Base-by-base conservation (phyloP, 2,888 invertebrate species). In the Ypsolopha sequella region DNA sequence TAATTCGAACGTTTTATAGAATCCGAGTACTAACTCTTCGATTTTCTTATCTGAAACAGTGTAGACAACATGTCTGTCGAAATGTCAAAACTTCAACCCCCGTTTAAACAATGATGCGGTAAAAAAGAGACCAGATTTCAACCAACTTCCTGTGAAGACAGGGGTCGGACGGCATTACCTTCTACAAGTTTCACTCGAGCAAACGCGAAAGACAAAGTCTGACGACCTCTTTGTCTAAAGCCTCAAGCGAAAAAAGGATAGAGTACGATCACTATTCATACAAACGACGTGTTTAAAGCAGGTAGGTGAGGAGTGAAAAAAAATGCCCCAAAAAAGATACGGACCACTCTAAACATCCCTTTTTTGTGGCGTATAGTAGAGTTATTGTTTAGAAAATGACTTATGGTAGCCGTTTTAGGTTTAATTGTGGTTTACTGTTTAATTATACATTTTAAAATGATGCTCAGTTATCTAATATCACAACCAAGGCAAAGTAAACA, bases 51-150 rank as follows among this genome's bases (percentile, higher is more conserved):
- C 76, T 75, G 60, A 56, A 45, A 41, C 53, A 60, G 55, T 52
- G 54, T 63, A 70, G 74, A 73, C 72, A 65, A 68, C 66, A 62
- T 64, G 76, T 73, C 75, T 74, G 73, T 70, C 64, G 60, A 51
- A 41, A 68, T 68, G 73, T 73, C 73, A 75, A 72, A 76, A 73
- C 65, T 64, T 63, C 69, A 73, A 24, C 73, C 78, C 76, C 74
- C 69, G 75, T 74, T 74, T 72, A 48, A 77, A 81, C 76, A 77
- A 72, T 70, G 63, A 59, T 68, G 68, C 58, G 67, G 73, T 36
- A 77, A 80, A 80, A 85, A 81, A 78, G 67, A 76, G 69, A 79
- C 79, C 85, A 86, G 86, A 84, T 84, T 80, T 78, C 70, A 65
- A 77, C 68, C 59, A 66, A 85, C 85, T 82, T 85, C 86, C 86